Base-by-base conservation (phyloP, 92 coral and sea anemone genomes). In the Phenganax stokvisi region DNA sequence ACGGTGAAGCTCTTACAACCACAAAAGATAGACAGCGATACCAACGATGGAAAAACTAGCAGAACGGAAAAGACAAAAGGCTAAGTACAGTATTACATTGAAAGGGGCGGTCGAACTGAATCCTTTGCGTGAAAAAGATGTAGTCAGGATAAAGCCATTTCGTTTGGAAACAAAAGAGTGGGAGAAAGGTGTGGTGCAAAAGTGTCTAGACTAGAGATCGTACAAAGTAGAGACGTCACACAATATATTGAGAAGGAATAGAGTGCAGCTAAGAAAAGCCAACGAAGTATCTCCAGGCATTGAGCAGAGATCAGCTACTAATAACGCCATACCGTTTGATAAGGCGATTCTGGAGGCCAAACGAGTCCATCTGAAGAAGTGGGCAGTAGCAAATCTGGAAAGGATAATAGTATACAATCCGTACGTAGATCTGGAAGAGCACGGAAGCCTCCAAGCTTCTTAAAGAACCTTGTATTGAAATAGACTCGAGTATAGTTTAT, bases 11-110 rank as follows among this genome's bases (percentile, higher is more conserved):
- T 84, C 16, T 56, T 84, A 9, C 76, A 62, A 55, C 86, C 86
- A 4, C 28, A 15, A 9, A 53, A 58, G 6, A 29, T 64, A 17
- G 86, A 83, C 61, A 80, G 77, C 51, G 74, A 72, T 63, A 47
- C 8, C 11, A 20, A 74, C 81, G 15, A 56, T 60, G 0, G 69
- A 69, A 11, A 83, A 83, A 71, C 83, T 76, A 27, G 44, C 57
- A n/a, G 67, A 54, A 3, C 83, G 83, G 25, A 72, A 84, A 71
- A 72, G 79, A 56, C 83, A 82, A 70, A 80, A 82, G 73, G 73
- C 85, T 8, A 55, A 20, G 25, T 20, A 20, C 25, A 58, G 12
- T 82, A 73, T 56, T 82, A 82, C 73, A 82, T 72, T 51, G 25
- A 82, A 71, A 67, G 58, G 73, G 52, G 85, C 80, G 15, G 61